Base-by-base conservation (phyloP, 2,888 invertebrate species). In the Anthoptus insignis region DNA sequence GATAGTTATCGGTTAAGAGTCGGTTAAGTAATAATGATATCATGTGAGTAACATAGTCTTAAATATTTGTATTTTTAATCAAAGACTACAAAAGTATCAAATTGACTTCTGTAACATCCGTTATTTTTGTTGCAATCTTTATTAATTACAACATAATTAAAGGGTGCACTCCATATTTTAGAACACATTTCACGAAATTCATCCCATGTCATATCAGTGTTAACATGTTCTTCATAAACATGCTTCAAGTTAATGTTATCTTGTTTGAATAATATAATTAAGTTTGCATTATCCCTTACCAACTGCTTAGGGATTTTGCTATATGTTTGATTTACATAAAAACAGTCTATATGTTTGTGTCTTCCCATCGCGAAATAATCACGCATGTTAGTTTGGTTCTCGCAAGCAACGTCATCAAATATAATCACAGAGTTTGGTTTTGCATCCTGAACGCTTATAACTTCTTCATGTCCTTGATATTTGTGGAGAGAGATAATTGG, bases 161-260 rank as follows among this genome's bases (percentile, higher is more conserved):
- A n/a, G 27, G n/a, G 27, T 16, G 27, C 7, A 11, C 13, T 52
- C 14, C 73, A 74, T 47, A 71, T 59, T 11, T 37, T 39, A 6
- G 56, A 45, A 64, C 70, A 73, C n/a, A 74, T 47, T 14, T 65
- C 13, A 65, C 69, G 68, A 58, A 78, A 78, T 47, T 71, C 64
- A 79, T 76, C n/a, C 37, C 37, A 37, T 37, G 37, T 37, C 37
- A 37, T 37, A 37, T 37, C 37, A 19, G 9, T 32, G 11, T 32
- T 69, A 1, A 75, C 74, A 58, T 77, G 77, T 34, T 81, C 79
- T 16, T 77, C 61, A 58, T 75, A 79, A n/a, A 76, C 56, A 68
- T 80, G 78, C 11, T 45, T 45, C 14, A 42, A 45, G 21, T 45
- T 45, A 21, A 21, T 42, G 3, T 60, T 72, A 50, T 80, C 74